These are phyloP conservation scores for Zygothrica quintamaculata DNA, from an alignment of 2,888 invertebrate species.

Conservation along the genomic window DNA sequence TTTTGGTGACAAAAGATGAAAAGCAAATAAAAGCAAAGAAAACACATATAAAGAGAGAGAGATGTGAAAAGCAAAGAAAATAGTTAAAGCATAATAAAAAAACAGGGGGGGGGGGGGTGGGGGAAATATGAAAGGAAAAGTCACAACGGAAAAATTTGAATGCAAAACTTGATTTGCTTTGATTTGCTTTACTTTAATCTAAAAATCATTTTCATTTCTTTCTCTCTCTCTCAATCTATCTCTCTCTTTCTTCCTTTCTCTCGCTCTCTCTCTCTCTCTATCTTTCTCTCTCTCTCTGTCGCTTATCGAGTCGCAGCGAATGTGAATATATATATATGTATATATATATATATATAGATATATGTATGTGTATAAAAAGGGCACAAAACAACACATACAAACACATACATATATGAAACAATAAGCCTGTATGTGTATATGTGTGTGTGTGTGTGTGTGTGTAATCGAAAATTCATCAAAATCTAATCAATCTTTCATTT, in stretches of 20 bases:
- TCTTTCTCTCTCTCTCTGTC: too few species aligned
- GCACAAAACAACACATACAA: conserved; percentile 6
- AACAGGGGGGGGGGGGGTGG: background rate
- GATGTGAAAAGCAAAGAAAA: background rate
- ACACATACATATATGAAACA: background rate
- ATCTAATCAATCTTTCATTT: conserved; percentile 81
- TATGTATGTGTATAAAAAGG: conserved; percentile 17
- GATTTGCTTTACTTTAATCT: conserved; percentile 75
- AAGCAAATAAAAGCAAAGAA: background rate
- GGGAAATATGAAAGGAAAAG: conserved; percentile 32
- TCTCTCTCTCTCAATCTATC: too few species aligned
- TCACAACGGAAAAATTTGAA: conserved; percentile 46
- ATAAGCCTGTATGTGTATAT: conserved; percentile 12
- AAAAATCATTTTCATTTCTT: conserved; percentile 55
- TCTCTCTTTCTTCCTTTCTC: too few species aligned
- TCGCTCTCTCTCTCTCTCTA: too few species aligned
- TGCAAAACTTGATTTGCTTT: conserved; percentile 48
- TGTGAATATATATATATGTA: conserved; percentile 31
- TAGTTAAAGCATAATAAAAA: background rate
- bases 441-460: conserved; percentile 38
- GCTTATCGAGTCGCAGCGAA: conserved; percentile 36
- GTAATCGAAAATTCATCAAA: conserved; percentile 78
- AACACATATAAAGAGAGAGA: background rate
- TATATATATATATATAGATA: background rate
- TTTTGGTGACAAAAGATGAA: background rate